Evolutionary conservation across 2,888 invertebrate species (phyloP).

Genomic region (Apocheima hispidaria): DNA sequence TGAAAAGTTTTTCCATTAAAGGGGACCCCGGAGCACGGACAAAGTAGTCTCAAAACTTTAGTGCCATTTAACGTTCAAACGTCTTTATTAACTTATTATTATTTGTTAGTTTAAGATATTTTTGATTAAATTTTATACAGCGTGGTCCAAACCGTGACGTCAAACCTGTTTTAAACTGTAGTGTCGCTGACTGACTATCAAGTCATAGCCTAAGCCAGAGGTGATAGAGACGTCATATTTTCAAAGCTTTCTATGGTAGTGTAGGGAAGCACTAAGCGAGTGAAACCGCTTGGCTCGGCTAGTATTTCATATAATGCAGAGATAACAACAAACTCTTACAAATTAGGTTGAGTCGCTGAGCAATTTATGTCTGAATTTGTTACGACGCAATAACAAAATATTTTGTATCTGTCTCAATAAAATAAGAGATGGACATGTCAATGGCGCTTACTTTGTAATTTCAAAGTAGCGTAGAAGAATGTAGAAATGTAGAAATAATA

Average conservation of each 20-base stretch:
- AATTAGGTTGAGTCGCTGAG: background rate
- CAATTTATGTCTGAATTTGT: background rate
- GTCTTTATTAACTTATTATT: slow-evolving; percentile 54
- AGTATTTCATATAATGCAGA: background rate
- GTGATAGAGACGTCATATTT: no score
- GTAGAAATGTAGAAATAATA: no score
- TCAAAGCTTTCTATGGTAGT: no score
- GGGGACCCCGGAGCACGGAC: slow-evolving; percentile 49
- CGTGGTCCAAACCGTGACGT: no score
- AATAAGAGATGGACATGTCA: background rate
- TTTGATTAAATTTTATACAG: slow-evolving; percentile 20
- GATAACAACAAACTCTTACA: no score
- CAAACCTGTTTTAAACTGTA: no score
- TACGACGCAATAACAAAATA: background rate
- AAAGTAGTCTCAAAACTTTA: slow-evolving; percentile 59
- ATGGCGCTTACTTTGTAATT: background rate
- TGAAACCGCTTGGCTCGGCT: no score
- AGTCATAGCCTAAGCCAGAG: no score
- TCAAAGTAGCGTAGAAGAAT: background rate
- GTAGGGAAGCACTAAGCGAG: no score
- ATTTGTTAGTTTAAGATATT: slow-evolving; percentile 48
- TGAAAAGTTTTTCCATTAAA: slow-evolving; percentile 66
- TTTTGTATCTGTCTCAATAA: background rate
- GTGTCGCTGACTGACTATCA: no score
- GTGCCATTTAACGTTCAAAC: slow-evolving; percentile 51